Evolutionary conservation across 1,140 invertebrate species (phyloP).

Genomic region (Drosophila nikananu): DNA sequence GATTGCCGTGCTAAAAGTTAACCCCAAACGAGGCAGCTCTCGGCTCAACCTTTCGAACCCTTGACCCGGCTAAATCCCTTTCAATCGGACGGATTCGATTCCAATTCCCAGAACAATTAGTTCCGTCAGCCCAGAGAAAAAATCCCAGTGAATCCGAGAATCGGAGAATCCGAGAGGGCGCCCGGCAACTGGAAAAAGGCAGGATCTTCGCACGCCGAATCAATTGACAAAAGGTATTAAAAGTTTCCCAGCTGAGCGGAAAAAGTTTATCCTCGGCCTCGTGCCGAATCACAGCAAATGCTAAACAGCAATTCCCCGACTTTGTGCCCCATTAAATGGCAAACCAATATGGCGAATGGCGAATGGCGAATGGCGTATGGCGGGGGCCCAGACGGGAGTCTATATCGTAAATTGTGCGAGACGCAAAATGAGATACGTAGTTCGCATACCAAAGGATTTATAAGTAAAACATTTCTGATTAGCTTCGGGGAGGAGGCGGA

Average conservation of each 20-base stretch:
- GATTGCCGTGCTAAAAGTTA: constrained; percentile 35
- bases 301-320: constrained; percentile 61
- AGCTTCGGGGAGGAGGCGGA: constrained; percentile 35
- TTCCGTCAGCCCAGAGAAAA: constrained; percentile 25
- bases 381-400: constrained; percentile 41
- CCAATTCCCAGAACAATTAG: constrained; percentile 64
- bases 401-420: constrained; percentile 82
- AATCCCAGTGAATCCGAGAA: neutral
- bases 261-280: constrained; percentile 57
- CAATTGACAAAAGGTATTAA: constrained; percentile 83
- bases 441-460: constrained; percentile 81
- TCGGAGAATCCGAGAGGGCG: constrained; percentile 1
- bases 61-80: constrained; percentile 43
- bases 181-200: neutral
- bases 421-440: constrained; percentile 82
- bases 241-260: constrained; percentile 62
- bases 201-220: constrained; percentile 53
- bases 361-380: constrained; percentile 49
- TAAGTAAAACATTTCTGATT: constrained; percentile 83
- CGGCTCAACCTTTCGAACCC: constrained; percentile 11
- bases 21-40: constrained; percentile 15
- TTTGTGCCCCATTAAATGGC: constrained; percentile 70
- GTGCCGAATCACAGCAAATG: constrained; percentile 71
- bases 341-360: constrained; percentile 63
- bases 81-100: constrained; percentile 42